Conservation (phyloP, 1,140 invertebrate genomes). For the Anastrepha ludens region DNA sequence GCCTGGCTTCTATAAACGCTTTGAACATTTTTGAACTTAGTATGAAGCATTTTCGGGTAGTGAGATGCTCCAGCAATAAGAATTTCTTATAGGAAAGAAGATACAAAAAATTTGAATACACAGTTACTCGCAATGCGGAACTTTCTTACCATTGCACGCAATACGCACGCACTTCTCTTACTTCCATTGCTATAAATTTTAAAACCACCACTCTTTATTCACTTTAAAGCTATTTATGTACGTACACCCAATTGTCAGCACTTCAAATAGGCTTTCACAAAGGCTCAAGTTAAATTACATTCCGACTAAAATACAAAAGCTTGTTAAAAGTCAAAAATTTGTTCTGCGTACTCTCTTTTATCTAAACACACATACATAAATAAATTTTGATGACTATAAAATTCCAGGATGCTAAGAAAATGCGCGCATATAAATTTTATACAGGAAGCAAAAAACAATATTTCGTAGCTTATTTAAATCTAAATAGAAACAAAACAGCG, state of each 20-base stretch:
- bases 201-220: neutral
- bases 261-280: neutral
- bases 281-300: neutral
- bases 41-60: no score
- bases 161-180: no score
- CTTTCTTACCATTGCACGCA: no score
- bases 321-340: neutral
- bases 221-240: neutral
- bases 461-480: neutral
- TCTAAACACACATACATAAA: neutral
- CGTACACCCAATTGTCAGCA: neutral
- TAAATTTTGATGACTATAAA: neutral
- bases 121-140: no score
- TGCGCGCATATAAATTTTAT: neutral
- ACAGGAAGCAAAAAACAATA: neutral
- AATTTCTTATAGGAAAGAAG: no score
- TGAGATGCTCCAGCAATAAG: no score
- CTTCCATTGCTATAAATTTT: neutral
- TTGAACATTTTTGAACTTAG: no score
- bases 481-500: neutral
- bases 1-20: no score
- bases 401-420: neutral
- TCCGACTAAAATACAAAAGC: neutral
- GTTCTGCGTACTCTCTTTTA: neutral
- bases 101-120: no score